Percentiles rank a stretch among this genome's conserved stretches.
These are phyloP conservation scores for Escarpia spicata DNA, from an alignment of 2,888 invertebrate genomes.

Conservation along the genomic window DNA sequence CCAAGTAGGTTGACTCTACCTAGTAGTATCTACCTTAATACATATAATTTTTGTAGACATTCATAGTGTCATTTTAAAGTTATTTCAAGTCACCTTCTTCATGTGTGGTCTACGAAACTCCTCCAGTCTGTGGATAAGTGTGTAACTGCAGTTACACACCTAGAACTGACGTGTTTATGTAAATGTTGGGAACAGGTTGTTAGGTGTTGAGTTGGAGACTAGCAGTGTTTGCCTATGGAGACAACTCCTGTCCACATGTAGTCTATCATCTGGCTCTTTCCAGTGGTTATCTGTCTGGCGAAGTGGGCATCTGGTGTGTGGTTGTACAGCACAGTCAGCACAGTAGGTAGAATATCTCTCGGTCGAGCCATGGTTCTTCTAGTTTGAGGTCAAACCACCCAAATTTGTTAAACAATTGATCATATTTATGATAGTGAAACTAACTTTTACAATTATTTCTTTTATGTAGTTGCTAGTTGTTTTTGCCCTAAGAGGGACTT, in stretches of 20 bases:
- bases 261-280: background rate
- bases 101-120: background rate
- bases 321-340: background rate
- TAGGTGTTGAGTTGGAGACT: background rate
- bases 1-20: too few relatives aligned
- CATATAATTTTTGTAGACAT: background rate
- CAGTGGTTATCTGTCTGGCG: background rate
- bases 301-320: background rate
- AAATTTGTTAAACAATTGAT: too few relatives aligned
- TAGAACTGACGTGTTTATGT: background rate
- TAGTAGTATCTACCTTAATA: background rate
- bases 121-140: background rate
- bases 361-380: too few relatives aligned
- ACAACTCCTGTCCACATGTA: background rate
- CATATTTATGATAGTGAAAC: too few relatives aligned
- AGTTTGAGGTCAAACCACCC: too few relatives aligned
- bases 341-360: too few relatives aligned
- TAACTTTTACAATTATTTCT: too few relatives aligned
- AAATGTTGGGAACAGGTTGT: background rate
- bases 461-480: too few relatives aligned
- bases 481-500: too few relatives aligned
- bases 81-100: background rate
- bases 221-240: background rate
- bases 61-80: background rate
- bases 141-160: background rate